Evolutionary conservation across 2,797 vertebrate genomes (phyloP), one percentile per base, ranked within the genome.

Genomic region (Coranthus polyacanthus): DNA sequence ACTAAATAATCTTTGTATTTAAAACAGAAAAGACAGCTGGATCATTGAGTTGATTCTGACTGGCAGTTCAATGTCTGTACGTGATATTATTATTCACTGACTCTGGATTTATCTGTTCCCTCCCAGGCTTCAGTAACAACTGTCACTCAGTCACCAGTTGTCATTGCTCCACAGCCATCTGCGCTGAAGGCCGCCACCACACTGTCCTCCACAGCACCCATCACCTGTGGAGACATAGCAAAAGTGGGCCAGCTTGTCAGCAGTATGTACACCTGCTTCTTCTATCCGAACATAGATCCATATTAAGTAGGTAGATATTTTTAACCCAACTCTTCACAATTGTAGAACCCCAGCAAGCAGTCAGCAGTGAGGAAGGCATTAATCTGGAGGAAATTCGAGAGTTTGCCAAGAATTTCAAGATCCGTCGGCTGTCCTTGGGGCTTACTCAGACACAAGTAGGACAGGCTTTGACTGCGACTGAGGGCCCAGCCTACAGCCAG

Each of bases 391-490:
- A 99, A 75, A 99, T 99, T 51, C 94, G 98, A n/a, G 97, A 99
- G 86, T 99, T 99, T 84, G 97, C 98, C 88, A 99, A 98, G 93
- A 98, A 97, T 86, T 99, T 99, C 90, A 99, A 99, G 92, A 98
- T 99, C 78, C 96, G 98, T 0, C 94, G 98, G 52, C 92, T 99
- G 34, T 98, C 98, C 22, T 88, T 99, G 53, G 97, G 98, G 16
- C 94, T 99, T 38, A 99, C 98, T 0, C 98, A 99, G 94, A 98
- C 98, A 0, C 98, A 99, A 94, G 97, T 99, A 84, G 98, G 98
- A 1, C 98, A 99, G 82, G 98, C 98, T 3, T 92, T 99, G 71
- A 99, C 97, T 0, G 97, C 97, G 1, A 98, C 97, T 0, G 98
- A 98, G 85, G 98, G 98, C 2, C 97, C 98, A 0, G 97, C 98